These are phyloP conservation scores for Sphaerodactylus townsendi DNA, from an alignment of 2,113 vertebrate genomes.

Conservation along the genomic window DNA sequence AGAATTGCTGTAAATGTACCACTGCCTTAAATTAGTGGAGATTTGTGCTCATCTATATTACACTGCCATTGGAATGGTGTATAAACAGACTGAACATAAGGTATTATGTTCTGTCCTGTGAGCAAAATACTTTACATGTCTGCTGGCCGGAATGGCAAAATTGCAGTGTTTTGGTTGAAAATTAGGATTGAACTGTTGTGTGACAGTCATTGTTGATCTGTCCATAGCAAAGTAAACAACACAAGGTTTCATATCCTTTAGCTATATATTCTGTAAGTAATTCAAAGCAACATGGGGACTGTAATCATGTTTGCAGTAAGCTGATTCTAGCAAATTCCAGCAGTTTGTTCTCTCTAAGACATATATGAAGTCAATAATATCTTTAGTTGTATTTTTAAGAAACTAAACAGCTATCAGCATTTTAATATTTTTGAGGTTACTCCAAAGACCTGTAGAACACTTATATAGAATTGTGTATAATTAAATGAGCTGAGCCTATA, in stretches of 20 bases:
- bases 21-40: constrained; percentile 29
- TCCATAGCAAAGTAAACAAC: constrained; percentile 39
- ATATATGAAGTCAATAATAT: constrained; percentile 63
- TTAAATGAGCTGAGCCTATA: constrained; percentile 85
- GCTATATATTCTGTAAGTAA: constrained; percentile 43
- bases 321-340: constrained; percentile 41
- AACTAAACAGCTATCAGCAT: constrained; percentile 74
- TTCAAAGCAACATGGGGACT: constrained; percentile 38
- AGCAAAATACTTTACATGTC: neutral
- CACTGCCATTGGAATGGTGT: constrained; percentile 58
- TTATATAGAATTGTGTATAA: constrained; percentile 87
- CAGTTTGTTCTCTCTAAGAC: constrained; percentile 44
- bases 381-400: constrained; percentile 68
- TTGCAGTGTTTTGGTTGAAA: neutral
- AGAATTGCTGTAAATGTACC: constrained; percentile 34
- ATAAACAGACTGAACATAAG: constrained; percentile 46
- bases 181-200: constrained; percentile 17
- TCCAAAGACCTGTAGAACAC: constrained; percentile 81
- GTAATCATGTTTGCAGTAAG: constrained; percentile 24
- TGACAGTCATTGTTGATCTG: constrained; percentile 49
- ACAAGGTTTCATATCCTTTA: constrained; percentile 44
- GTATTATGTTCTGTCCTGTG: neutral
- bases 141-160: neutral
- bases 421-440: constrained; percentile 76
- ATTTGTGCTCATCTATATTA: constrained; percentile 18